Evolutionary conservation across 2,888 invertebrate genomes (phyloP), one percentile per base, ranked within the genome.

Genomic region (Orchesella flavescens): DNA sequence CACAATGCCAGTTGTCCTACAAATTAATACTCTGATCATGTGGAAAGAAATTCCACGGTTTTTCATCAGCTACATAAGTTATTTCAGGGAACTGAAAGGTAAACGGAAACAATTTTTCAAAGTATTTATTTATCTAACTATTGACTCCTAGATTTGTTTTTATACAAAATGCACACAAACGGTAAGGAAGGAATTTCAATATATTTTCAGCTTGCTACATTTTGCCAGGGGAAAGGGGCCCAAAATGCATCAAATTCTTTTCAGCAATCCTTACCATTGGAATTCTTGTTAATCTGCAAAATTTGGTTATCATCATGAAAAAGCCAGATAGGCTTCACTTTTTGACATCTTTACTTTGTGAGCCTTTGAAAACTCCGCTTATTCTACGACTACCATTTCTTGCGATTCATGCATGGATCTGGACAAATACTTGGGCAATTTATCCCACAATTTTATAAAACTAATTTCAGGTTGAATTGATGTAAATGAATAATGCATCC

Each of bases 21-120:
- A 79, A 57, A 65, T 80, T 9, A 68, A 79, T n/a, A 84, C 57
- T 0, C 44, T 68, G 2, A 4, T 34, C 3, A 49, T 24, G 13
- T 79, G 79, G 69, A 15, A 59, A 17, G 68, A 84, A 59, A 49
- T 24, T n/a, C 84, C 84, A 9, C 34, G 19, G 1, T 84, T 84
- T 24, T 53, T 68, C 15, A 23, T 21, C 10, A n/a, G 43, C 15
- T 84, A 84, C 34, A 10, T 79, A 10, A 15, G 1, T 13, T 74
- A 77, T 19, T 84, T 72, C 17, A 17, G 71, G 4, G 43, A 79
- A 7, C n/a, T 83, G 10, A 73, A 71, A 66, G 24, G 68, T 55
- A 15, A 57, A 19, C 24, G 9, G 4, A 74, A 53, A 13, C n/a
- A 49, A 3, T 10, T 49, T 15, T 3, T 49, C 3, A 49, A 12